Conservation (phyloP, 2,888 invertebrate species). For the Thalpophila matura region DNA sequence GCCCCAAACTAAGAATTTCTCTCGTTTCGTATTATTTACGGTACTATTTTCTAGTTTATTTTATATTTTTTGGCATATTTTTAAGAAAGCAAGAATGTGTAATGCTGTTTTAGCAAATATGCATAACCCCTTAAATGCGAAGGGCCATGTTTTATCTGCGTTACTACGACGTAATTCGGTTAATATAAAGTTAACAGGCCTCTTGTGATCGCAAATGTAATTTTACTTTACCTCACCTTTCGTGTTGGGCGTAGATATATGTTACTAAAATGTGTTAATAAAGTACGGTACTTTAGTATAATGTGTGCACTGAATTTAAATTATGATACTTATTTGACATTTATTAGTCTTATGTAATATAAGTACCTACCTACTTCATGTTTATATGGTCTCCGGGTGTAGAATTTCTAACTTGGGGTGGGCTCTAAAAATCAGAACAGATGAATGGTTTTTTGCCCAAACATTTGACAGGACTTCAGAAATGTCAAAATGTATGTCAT, state of each 20-base stretch:
- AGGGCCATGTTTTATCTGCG: neutral
- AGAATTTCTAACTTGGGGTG: no score
- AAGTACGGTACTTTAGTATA: conserved; percentile 14
- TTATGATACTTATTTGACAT: conserved; percentile 2
- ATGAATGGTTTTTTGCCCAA: no score
- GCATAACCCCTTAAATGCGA: neutral
- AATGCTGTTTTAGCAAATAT: no score
- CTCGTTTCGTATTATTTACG: no score
- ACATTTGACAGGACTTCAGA: no score
- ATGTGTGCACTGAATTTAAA: conserved; percentile 2
- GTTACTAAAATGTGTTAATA: conserved; percentile 21
- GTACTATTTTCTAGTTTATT: no score
- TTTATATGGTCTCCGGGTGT: neutral
- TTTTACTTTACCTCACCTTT: conserved; percentile 31
- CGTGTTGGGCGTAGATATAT: neutral
- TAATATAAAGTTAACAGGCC: conserved; percentile 47
- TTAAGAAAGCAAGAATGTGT: no score
- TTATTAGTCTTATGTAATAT: neutral
- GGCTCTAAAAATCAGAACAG: no score
- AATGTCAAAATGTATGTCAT: no score
- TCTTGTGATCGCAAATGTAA: conserved; percentile 39
- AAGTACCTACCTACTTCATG: neutral
- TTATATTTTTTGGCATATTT: no score
- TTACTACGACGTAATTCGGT: conserved; percentile 27
- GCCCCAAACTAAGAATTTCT: no score